A percentile compares a stretch with the other conserved stretches of the same genome.
Evolutionary conservation across 2,797 vertebrate genomes (phyloP).

Genomic region (Ataeniobius toweri): DNA sequence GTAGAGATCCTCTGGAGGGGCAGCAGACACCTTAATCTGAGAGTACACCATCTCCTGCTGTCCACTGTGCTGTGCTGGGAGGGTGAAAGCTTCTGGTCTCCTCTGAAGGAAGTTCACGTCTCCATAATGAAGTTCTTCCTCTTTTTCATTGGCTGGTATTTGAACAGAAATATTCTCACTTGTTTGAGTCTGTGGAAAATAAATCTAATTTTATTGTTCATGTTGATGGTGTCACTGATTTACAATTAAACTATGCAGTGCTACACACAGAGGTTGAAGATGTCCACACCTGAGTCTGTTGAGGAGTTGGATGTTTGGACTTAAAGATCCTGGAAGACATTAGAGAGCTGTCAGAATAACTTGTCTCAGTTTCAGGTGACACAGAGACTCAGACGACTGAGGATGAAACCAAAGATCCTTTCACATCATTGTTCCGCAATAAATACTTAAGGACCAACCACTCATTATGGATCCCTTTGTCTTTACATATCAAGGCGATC

Average conservation of each 20-base stretch:
- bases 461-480: no score
- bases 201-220: background rate
- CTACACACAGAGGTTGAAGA: background rate
- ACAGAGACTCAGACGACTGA: background rate
- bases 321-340: background rate
- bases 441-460: no score
- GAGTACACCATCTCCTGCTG: conserved; percentile 7
- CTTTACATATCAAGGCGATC: no score
- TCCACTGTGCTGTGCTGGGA: background rate
- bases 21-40: background rate
- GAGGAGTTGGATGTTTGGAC: background rate
- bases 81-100: background rate
- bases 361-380: background rate
- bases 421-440: no score
- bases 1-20: background rate
- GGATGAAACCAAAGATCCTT: no score
- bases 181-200: fast-evolving
- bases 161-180: background rate
- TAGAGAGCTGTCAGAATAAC: background rate
- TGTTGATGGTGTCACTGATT: background rate
- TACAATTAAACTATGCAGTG: background rate
- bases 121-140: background rate
- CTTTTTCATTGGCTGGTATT: background rate
- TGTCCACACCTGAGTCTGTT: background rate
- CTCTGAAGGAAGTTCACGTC: background rate